Evolutionary conservation across 2,797 vertebrate genomes (phyloP).

Genomic region (Melanotaenia pygmaea): DNA sequence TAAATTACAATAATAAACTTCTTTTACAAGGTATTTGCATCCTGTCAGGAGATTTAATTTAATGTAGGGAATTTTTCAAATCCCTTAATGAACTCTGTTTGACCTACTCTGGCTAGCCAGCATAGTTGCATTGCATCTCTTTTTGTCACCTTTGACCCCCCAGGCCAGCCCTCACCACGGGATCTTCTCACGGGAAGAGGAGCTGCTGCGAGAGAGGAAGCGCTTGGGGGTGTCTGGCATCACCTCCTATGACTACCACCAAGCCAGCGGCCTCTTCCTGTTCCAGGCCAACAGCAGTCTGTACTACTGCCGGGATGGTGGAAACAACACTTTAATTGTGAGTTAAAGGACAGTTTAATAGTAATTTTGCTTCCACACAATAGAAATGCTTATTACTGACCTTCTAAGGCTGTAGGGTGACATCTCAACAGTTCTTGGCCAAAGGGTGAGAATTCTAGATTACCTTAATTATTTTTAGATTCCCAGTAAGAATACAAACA

Average conservation of each 20-base stretch:
- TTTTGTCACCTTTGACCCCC: conserved; percentile 50
- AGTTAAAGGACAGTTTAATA: conserved; percentile 64
- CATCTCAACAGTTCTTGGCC: not conserved
- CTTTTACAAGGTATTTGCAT: too few relatives aligned
- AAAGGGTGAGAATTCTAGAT: not conserved
- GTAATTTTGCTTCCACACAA: not conserved
- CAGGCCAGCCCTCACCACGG: conserved; percentile 93
- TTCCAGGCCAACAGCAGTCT: conserved; percentile 98
- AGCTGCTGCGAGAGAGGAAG: conserved; percentile 93
- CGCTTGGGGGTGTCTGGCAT: conserved; percentile 95
- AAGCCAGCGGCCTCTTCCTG: conserved; percentile 90
- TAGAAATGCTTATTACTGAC: not conserved
- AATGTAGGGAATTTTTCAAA: conserved; percentile 5
- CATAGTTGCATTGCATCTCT: conserved; percentile 32
- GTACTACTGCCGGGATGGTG: conserved; percentile 92
- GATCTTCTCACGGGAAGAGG: conserved; percentile 93
- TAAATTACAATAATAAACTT: not conserved
- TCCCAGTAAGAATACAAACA: not conserved
- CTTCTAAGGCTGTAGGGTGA: not conserved
- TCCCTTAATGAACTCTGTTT: conserved; percentile 30
- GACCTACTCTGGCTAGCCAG: conserved; percentile 22
- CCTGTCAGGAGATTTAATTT: not conserved
- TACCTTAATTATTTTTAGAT: not conserved
- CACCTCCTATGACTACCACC: conserved; percentile 94
- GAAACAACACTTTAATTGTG: conserved; percentile 91